Conservation (phyloP, 2,888 invertebrate genomes). For the Pharmacophagus antenor region DNA sequence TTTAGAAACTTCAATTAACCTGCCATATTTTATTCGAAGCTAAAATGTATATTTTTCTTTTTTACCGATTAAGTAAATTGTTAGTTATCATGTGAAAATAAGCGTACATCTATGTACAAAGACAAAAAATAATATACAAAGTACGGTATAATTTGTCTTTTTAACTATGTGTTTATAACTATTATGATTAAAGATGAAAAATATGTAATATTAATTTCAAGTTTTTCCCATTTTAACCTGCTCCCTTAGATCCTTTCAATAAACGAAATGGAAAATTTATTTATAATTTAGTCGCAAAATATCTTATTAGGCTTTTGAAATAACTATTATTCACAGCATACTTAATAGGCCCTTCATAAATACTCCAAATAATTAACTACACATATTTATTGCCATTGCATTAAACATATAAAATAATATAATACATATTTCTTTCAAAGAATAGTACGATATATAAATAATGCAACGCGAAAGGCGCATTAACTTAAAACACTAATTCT, state of each 20-base stretch:
- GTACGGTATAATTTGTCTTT: not conserved
- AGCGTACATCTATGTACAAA: not conserved
- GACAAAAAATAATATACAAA: not conserved
- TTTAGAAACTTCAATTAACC: not conserved
- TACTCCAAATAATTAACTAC: slow-evolving; percentile 22
- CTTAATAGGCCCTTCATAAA: slow-evolving; percentile 20
- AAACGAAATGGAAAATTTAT: not conserved
- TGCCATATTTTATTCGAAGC: not conserved
- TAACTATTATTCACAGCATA: slow-evolving; percentile 6
- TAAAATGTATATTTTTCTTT: too few species aligned
- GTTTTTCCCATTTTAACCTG: not conserved
- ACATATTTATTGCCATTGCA: slow-evolving; percentile 34
- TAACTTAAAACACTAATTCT: slow-evolving; percentile 56
- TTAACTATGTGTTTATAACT: too few species aligned
- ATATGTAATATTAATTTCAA: not conserved
- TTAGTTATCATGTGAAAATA: not conserved
- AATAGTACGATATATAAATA: slow-evolving; percentile 32
- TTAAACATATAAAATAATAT: slow-evolving; percentile 30
- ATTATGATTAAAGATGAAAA: not conserved
- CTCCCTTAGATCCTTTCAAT: not conserved
- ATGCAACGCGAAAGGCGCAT: slow-evolving; percentile 38
- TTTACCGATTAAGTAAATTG: not conserved
- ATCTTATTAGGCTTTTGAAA: not conserved
- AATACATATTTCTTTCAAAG: slow-evolving; percentile 35
- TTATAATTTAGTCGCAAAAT: not conserved